Base-by-base conservation (phyloP, 2,797 vertebrate genomes). In the Lepidocolaptes lacrymiger region DNA sequence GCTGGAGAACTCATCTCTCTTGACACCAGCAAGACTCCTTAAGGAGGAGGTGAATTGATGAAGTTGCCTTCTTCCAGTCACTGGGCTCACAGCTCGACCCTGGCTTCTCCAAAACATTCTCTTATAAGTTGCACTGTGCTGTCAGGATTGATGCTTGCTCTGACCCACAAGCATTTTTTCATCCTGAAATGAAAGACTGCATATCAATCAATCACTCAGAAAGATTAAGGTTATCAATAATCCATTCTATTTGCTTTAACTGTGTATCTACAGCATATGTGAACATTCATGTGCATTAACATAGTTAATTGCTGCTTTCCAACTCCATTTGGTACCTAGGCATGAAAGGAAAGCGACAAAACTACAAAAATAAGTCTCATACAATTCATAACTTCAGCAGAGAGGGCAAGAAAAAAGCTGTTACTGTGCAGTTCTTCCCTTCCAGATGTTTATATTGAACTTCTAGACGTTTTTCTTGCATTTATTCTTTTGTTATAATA, bases 41-140 rank as follows among this genome's bases (percentile, higher is more conserved):
- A 43, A n/a, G 48, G 66, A 88, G 56, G 44, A 88, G 18, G 71
- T 73, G 88, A 96, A 95, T 14, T 91, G 49, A 41, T 54, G 43
- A 96, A 97, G n/a, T 23, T 91, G 67, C 76, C 76, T 88, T 67
- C 84, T 92, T 95, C 89, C 61, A 93, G 80, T 58, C 44, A 87
- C 34, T 66, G 7, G 8, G 61, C 64, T 96, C 81, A 89, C 77
- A 89, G 55, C 94, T 94, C 93, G 97, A 95, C 20, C 28, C 72
- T 49, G 51, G 37, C 48, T 75, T 76, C 90, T 83, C 76, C 94
- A 87, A 92, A 96, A 92, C 67, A 92, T 80, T 44, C 27, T 86
- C 58, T 88, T 88, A 64, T 7, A 83, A 37, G 52, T 41, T 84
- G 34, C 32, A 81, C n/a, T 84, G 59, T 26, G 21, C 77, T 59